Evolutionary conservation across 2,113 vertebrate genomes (phyloP).

Genomic region (Callionymus lyra): DNA sequence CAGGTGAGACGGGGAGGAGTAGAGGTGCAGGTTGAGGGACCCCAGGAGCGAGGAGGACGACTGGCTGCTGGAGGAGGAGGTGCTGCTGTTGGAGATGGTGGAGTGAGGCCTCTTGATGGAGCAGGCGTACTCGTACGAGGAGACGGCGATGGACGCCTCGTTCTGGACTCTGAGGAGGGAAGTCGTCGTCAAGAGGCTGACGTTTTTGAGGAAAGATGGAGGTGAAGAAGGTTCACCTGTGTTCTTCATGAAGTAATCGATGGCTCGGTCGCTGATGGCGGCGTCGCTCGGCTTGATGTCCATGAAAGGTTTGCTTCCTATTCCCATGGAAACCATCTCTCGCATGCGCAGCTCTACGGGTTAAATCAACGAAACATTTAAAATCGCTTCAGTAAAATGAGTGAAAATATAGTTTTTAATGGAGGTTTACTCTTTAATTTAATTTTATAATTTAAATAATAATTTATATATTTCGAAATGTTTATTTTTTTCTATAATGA

Average conservation of each 20-base stretch:
- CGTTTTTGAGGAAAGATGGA: neutral
- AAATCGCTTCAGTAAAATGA: too few relatives aligned
- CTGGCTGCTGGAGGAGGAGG: constrained; percentile 75
- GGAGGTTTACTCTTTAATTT: too few relatives aligned
- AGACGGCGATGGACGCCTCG: constrained; percentile 54
- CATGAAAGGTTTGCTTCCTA: constrained; percentile 75
- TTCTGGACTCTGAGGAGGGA: constrained; percentile 53
- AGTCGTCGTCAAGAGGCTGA: constrained; percentile 2
- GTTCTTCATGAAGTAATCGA: constrained; percentile 71
- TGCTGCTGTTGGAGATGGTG: constrained; percentile 79
- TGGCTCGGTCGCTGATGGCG: constrained; percentile 69
- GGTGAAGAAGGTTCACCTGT: constrained; percentile 50
- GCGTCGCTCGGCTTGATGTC: constrained; percentile 75
- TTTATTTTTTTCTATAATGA: too few relatives aligned
- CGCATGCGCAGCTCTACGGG: constrained; percentile 71
- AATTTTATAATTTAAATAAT: too few relatives aligned
- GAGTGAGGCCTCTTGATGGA: constrained; percentile 76
- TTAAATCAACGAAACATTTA: neutral
- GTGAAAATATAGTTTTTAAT: too few relatives aligned
- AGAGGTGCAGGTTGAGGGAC: constrained; percentile 66
- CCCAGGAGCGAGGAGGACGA: constrained; percentile 72
- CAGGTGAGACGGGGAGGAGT: constrained; percentile 45
- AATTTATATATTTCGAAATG: too few relatives aligned
- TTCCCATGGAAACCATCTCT: constrained; percentile 79
- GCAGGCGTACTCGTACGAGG: constrained; percentile 60